Conservation (phyloP, 1,140 invertebrate genomes). For the Trissolcus basalis region DNA sequence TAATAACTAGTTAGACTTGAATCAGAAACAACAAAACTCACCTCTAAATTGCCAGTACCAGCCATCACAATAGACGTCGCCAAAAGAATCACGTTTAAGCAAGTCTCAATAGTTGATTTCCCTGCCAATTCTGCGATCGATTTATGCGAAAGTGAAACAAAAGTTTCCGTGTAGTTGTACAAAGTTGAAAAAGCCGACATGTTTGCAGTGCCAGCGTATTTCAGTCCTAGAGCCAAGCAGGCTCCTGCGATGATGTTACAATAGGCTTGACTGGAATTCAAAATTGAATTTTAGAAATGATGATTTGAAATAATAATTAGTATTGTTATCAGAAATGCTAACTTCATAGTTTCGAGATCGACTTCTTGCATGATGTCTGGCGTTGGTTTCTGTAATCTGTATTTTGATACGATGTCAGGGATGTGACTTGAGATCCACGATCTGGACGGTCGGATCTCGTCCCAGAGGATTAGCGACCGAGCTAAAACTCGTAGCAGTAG, state of each 20-base stretch:
- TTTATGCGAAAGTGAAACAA: slow-evolving; percentile 80
- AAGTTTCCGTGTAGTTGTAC: slow-evolving; percentile 81
- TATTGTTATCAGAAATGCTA: slow-evolving; percentile 41
- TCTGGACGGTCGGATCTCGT: slow-evolving; percentile 85
- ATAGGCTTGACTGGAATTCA: slow-evolving; percentile 89
- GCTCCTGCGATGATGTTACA: slow-evolving; percentile 96
- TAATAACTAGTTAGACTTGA: too few relatives aligned
- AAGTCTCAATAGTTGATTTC: slow-evolving; percentile 91
- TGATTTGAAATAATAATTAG: too few relatives aligned
- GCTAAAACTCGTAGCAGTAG: slow-evolving; percentile 89
- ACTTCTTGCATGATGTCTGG: slow-evolving; percentile 80
- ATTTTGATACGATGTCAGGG: slow-evolving; percentile 83
- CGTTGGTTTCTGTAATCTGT: slow-evolving; percentile 83
- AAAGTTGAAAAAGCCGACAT: slow-evolving; percentile 86
- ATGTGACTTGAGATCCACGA: slow-evolving; percentile 92
- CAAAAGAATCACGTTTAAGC: slow-evolving; percentile 88
- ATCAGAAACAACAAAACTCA: slow-evolving; percentile 68
- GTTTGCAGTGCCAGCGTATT: slow-evolving; percentile 94
- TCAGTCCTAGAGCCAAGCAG: slow-evolving; percentile 94
- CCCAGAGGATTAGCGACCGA: slow-evolving; percentile 89
- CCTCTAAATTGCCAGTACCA: slow-evolving; percentile 92
- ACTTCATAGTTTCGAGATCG: slow-evolving; percentile 96
- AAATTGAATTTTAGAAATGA: too few relatives aligned
- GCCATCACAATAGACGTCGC: slow-evolving; percentile 93
- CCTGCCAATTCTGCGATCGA: slow-evolving; percentile 91